Evolutionary conservation across 1,140 invertebrate species (phyloP).

Genomic region (Trichonephila clavata): DNA sequence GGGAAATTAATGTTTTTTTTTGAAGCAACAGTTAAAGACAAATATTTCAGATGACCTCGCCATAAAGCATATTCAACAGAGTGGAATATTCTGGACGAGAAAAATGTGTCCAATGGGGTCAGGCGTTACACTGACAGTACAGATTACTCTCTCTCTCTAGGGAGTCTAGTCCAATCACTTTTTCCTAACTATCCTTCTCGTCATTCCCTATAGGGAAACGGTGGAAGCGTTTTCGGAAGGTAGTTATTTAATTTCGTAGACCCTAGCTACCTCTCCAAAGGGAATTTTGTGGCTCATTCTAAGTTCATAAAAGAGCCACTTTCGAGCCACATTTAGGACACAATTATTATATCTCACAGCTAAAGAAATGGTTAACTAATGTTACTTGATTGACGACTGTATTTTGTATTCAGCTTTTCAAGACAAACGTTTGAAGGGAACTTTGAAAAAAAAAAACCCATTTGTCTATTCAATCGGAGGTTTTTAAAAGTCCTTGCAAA

Average conservation of each 20-base stretch:
- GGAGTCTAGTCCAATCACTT: background rate
- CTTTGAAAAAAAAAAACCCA: no score
- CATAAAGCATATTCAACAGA: background rate
- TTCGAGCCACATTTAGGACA: background rate
- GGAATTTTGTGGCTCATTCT: background rate
- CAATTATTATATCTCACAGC: no score
- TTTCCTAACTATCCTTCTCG: background rate
- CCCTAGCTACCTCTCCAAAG: background rate
- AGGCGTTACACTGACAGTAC: background rate
- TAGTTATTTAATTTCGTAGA: conserved; percentile 1
- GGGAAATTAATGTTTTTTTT: no score
- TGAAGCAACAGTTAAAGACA: no score
- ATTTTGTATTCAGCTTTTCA: no score
- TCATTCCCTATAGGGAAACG: background rate
- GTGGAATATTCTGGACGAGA: background rate
- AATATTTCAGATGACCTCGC: no score
- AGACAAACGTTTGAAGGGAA: no score
- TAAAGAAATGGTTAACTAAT: no score
- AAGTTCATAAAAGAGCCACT: background rate
- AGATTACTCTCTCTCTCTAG: background rate
- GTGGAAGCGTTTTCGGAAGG: background rate
- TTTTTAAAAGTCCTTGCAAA: no score
- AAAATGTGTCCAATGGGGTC: background rate
- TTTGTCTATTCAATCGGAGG: no score
- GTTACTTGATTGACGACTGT: no score